Evolutionary conservation across 2,888 invertebrate species (phyloP).

Genomic region (Tolmerus cingulatus): DNA sequence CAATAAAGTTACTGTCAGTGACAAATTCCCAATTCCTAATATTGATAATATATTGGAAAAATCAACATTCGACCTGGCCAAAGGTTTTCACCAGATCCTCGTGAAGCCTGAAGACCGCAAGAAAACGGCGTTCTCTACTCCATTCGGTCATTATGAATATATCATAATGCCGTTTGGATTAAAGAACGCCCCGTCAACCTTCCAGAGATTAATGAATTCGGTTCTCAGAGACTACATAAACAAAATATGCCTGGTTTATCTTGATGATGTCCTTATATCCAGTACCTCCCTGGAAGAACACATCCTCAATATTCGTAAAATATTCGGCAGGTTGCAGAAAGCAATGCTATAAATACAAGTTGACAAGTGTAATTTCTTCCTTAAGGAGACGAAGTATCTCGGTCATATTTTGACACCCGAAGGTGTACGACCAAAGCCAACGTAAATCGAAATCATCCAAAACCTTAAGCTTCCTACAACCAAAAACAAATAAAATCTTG

Average conservation of each 20-base stretch:
- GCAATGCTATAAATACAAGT: constrained; percentile 44
- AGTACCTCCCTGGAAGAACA: too few relatives aligned
- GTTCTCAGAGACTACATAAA: too few relatives aligned
- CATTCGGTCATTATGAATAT: constrained; percentile 41
- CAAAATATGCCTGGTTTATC: too few relatives aligned
- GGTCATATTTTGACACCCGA: too few relatives aligned
- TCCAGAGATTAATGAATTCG: too few relatives aligned
- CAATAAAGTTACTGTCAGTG: too few relatives aligned
- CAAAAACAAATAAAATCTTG: constrained; percentile 17
- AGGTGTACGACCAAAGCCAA: too few relatives aligned
- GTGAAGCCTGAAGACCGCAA: constrained; percentile 47
- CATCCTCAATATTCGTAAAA: too few relatives aligned
- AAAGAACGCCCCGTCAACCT: constrained; percentile 12
- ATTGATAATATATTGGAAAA: too few relatives aligned
- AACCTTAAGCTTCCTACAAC: background rate
- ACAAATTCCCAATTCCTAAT: too few relatives aligned
- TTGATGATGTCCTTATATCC: too few relatives aligned
- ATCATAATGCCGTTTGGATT: constrained; percentile 46
- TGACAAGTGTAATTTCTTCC: constrained; percentile 46
- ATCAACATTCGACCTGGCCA: constrained; percentile 52
- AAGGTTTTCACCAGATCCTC: constrained; percentile 48
- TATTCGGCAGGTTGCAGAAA: constrained; percentile 40
- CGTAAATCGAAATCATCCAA: too few relatives aligned
- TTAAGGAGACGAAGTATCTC: constrained; percentile 44
- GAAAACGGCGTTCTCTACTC: constrained; percentile 51